phyloP scores from a whole-genome alignment of 2,797 vertebrate genomes.

The Karalla daura region DNA sequence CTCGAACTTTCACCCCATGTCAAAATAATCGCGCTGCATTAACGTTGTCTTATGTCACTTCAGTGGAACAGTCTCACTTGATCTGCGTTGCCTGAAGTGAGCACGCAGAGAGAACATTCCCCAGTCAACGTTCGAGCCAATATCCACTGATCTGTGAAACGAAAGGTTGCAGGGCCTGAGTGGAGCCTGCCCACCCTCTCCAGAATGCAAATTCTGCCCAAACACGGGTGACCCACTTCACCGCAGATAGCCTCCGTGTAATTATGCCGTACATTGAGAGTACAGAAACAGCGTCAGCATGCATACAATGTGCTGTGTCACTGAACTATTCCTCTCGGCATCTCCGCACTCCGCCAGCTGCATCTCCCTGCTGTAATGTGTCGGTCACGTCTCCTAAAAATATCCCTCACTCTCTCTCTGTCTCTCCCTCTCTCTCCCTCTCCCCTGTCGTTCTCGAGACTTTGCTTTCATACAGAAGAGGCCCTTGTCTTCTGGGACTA shows the following conservation, averaged over 20 bases:
- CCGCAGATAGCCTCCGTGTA: not conserved
- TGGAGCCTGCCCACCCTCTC: slow-evolving; percentile 35
- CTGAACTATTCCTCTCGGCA: slow-evolving; percentile 63
- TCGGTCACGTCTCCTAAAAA: slow-evolving; percentile 60
- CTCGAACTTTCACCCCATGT: slow-evolving; percentile 32
- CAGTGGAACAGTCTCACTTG: slow-evolving; percentile 22
- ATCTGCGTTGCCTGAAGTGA: slow-evolving; percentile 44
- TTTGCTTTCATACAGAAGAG: slow-evolving; percentile 53
- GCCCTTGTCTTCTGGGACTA: slow-evolving; percentile 58
- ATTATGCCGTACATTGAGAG: slow-evolving; percentile 30
- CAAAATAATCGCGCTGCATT: slow-evolving; percentile 33
- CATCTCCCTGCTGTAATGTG: slow-evolving; percentile 48
- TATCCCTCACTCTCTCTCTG: slow-evolving; percentile 23
- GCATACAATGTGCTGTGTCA: slow-evolving; percentile 60
- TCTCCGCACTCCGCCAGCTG: slow-evolving; percentile 50
- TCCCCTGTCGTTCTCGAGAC: slow-evolving; percentile 18
- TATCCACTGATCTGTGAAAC: slow-evolving; percentile 51
- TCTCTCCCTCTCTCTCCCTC: not conserved
- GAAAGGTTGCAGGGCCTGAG: slow-evolving; percentile 44
- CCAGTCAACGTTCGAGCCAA: slow-evolving; percentile 19
- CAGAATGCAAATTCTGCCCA: slow-evolving; percentile 11
- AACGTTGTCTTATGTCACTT: slow-evolving; percentile 35
- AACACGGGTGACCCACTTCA: slow-evolving; percentile 39
- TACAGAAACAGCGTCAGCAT: slow-evolving; percentile 41
- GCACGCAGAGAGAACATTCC: slow-evolving; percentile 27